Percentiles rank a stretch among this genome's conserved stretches.
phyloP scores from a whole-genome alignment of 2,797 vertebrate genomes.

The Peromyscus aztecus region DNA sequence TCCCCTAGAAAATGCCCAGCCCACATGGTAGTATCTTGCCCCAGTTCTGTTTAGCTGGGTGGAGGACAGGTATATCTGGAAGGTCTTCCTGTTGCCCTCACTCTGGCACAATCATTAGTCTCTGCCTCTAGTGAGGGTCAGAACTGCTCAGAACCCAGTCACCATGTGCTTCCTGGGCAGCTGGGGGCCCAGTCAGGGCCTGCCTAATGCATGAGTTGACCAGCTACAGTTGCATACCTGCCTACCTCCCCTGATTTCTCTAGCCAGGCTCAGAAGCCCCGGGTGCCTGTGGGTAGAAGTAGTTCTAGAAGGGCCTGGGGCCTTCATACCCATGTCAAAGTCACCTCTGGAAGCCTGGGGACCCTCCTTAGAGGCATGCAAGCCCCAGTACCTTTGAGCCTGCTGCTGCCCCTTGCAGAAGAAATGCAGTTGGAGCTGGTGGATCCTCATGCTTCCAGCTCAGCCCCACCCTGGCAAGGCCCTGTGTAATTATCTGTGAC shows the following conservation, averaged over 20 bases:
- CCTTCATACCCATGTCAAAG: not conserved
- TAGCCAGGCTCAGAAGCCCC: not conserved
- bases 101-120: not conserved
- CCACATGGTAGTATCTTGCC: not conserved
- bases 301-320: not conserved
- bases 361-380: not conserved
- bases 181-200: not conserved
- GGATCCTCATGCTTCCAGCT: not conserved
- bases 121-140: not conserved
- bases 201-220: not conserved
- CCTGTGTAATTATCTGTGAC: conserved; percentile 57
- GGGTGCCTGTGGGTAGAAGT: not conserved
- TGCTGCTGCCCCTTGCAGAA: not conserved
- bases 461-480: not conserved
- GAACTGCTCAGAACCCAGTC: not conserved
- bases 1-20: not conserved
- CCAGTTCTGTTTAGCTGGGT: not conserved
- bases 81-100: not conserved
- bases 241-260: not conserved
- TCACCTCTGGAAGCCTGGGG: not conserved
- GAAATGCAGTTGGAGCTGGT: not conserved
- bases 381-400: not conserved
- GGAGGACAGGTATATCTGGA: not conserved
- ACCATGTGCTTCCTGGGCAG: too few species aligned
- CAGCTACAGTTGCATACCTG: too few species aligned